These are phyloP conservation scores for Ylistrum balloti DNA, from an alignment of 1,140 invertebrate species.

Conservation along the genomic window DNA sequence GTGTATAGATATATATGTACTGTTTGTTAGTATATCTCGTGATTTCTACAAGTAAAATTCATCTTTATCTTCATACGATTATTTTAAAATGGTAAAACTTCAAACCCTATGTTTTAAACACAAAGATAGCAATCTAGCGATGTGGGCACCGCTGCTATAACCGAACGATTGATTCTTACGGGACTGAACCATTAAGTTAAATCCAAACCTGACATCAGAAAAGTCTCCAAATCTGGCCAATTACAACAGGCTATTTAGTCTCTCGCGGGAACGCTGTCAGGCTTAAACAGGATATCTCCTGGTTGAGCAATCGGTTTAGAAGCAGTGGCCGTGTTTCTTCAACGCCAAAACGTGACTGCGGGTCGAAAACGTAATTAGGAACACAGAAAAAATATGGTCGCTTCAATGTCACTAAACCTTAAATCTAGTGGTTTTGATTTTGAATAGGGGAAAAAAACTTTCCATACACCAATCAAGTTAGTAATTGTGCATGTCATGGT, in stretches of 20 bases:
- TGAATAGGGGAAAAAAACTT: background rate
- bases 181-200: background rate
- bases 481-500: background rate
- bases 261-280: background rate
- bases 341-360: background rate
- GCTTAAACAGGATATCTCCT: background rate
- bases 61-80: background rate
- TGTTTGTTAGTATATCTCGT: background rate
- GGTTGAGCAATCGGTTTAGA: constrained; percentile 5
- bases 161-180: background rate
- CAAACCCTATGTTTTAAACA: background rate
- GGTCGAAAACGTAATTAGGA: background rate
- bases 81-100: background rate
- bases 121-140: background rate
- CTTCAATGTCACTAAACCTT: background rate
- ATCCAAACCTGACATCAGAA: background rate
- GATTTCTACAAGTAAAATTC: background rate
- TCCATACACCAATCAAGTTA: background rate
- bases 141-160: background rate
- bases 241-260: background rate
- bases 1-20: background rate
- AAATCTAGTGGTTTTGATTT: constrained; percentile 4
- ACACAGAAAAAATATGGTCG: background rate
- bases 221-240: constrained; percentile 8
- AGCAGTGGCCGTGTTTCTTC: constrained; percentile 10